Percentiles rank a stretch among this genome's conserved stretches.
These are phyloP conservation scores for Chelonoidis abingdonii DNA, from an alignment of 2,113 vertebrate genomes.

Conservation along the genomic window DNA sequence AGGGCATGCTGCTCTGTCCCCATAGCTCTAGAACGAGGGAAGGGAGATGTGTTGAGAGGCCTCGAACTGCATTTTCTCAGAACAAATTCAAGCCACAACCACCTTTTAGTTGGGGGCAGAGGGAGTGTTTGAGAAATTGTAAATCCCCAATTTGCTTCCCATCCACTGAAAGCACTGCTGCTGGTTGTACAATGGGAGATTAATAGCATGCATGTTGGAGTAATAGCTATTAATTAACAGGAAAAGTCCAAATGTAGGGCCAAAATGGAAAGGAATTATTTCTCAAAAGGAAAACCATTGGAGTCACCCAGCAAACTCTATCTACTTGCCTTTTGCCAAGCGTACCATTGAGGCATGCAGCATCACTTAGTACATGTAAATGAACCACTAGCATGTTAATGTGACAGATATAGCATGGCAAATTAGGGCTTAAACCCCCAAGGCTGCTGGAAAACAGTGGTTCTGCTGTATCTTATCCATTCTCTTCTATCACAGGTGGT, in stretches of 20 bases:
- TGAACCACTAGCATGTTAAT: not conserved
- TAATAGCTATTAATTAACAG: not conserved
- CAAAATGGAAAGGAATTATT: not conserved
- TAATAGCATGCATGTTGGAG: not conserved
- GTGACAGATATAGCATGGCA: too few relatives aligned
- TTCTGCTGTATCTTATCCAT: too few relatives aligned
- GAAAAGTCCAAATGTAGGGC: not conserved
- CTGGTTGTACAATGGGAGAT: not conserved
- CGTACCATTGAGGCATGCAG: not conserved
- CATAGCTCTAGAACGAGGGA: not conserved
- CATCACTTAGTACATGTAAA: not conserved
- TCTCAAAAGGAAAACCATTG: not conserved
- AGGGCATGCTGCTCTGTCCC: not conserved
- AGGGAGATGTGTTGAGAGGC: not conserved
- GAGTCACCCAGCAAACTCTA: not conserved
- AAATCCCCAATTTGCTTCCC: not conserved
- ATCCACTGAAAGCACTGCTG: not conserved
- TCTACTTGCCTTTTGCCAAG: not conserved
- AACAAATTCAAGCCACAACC: not conserved
- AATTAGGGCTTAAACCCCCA: too few relatives aligned
- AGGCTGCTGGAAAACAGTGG: too few relatives aligned
- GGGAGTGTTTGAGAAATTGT: not conserved
- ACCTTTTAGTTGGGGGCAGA: not conserved
- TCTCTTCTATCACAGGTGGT: too few relatives aligned
- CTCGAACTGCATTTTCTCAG: conserved; percentile 1